Base-by-base conservation (phyloP, 1,140 invertebrate species). In the Pseudomyrmex concolor region DNA sequence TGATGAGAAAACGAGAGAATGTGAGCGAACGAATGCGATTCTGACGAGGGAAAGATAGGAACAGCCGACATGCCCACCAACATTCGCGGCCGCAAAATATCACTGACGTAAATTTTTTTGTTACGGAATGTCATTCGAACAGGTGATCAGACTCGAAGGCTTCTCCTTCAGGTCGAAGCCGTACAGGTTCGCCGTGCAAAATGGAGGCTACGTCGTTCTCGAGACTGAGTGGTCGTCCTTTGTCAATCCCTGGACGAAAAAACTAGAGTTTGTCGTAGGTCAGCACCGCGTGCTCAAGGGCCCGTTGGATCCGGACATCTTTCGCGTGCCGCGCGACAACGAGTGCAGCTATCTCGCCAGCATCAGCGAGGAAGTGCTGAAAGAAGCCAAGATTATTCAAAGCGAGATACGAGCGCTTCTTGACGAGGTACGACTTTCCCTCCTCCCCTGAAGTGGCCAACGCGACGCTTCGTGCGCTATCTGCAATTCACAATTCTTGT, bases 201-300 rank as follows among this genome's bases (percentile, higher is more conserved):
- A 99, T 92, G 97, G 98, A 1, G 96, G 96, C 86, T 98, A 96
- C 91, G 95, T 97, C 51, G 95, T 96, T 63, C 93, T 99, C 50
- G 97, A 98, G 93, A 98, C 98, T 0, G 97, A 99, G 93, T 99
- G 98, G 98, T 97, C 97, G 0, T 97, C 97, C 80, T 99, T 99
- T 92, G 96, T 98, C 48, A 99, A 99, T 95, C 98, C 98, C 0
- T 99, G 98, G 98, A 97, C 97, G 0, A 96, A 96, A 90, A 97
- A 97, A 93, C 94, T 99, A 70, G 98, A 99, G 91, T 98, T 99
- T 94, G 96, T 99, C 66, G 97, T 97, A 89, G 98, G 97, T 78
- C 96, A 98, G 90, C 98, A 99, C 95, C 95, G 96, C 72, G 96
- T 99, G 2, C 91, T 98, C 73, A 97, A 97, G 94, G 97, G 97